Base-by-base conservation (phyloP, 2,888 invertebrate species). In the Malachius bipustulatus region DNA sequence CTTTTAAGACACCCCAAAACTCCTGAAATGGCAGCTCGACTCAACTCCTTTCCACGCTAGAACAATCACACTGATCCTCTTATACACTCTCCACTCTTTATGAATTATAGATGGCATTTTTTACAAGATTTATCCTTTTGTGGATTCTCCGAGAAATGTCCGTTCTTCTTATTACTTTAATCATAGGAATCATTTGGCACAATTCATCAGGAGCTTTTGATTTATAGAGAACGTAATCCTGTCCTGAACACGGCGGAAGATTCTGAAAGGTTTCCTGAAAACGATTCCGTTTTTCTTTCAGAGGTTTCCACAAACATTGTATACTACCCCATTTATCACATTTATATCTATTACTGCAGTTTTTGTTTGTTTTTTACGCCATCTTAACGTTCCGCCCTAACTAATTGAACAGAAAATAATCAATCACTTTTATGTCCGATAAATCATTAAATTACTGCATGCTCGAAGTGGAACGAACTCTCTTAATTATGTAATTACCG, bases 171-270 rank as follows among this genome's bases (percentile, higher is more conserved):
- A 63, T 63, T 62, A 59, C 62, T 61, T 60, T 62, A 63, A 63
- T 62, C 62, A 63, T 61, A 57, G 57, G 56, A 57, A 54, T 59
- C 62, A 62, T 63, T 63, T 62, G 59, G 59, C 53, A 54, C 60
- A 56, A 63, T 61, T 60, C 57, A 58, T 63, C 61, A 58, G 53
- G 45, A 45, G 46, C 47, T 46, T 50, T 47, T 57, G 60, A 60
- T 59, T 59, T 60, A 59, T 58, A 41, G 48, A 36, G 42, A 46
- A 39, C 38, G 42, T 48, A 49, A 50, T 49, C 47, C 43, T 34
- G 16, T 10, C 24, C 8, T 10, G 31, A 15, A 31, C 31, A 31
- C 16, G 12, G 26, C 33, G 19, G 16, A 28, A 19, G 30, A 30
- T 15, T 16, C 10, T 8, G 14, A 27, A 31, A 28, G 19, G 15